A percentile compares a stretch with the other conserved stretches of the same genome.
phyloP scores from a whole-genome alignment of 2,113 vertebrate genomes.

The Panthera uncia region DNA sequence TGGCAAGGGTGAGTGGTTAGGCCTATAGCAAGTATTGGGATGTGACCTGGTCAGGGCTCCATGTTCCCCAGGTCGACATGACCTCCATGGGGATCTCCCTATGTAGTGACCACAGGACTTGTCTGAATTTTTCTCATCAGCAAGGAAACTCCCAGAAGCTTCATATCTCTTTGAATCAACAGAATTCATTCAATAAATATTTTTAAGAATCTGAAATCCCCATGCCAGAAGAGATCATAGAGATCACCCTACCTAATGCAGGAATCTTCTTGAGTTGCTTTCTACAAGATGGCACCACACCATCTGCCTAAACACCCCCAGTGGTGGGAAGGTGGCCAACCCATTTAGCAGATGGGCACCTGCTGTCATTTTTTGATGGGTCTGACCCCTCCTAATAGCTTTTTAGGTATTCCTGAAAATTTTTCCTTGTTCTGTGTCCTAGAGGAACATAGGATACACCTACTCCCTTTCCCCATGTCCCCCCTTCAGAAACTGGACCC shows the following conservation, averaged over 20 bases:
- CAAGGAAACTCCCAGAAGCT: not conserved
- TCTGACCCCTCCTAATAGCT: not conserved
- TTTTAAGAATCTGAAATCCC: not conserved
- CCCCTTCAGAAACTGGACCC: not conserved
- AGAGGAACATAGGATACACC: not conserved
- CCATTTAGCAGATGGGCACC: not conserved
- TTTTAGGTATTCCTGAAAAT: not conserved
- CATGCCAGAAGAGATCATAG: not conserved
- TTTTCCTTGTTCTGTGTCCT: not conserved
- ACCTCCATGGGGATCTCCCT: not conserved
- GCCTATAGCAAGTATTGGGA: not conserved
- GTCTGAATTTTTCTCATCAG: not conserved
- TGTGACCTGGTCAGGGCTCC: not conserved
- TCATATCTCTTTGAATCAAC: not conserved
- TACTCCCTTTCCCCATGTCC: not conserved
- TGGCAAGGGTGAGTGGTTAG: constrained; percentile 92
- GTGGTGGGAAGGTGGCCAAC: not conserved
- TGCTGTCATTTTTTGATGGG: not conserved
- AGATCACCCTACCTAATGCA: not conserved
- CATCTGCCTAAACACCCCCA: not conserved
- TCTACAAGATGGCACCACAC: not conserved
- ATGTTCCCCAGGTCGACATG: not conserved
- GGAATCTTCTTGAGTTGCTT: not conserved
- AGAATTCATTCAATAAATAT: not conserved
- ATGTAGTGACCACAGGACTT: not conserved